Evolutionary conservation across 2,888 invertebrate genomes (phyloP).

Genomic region (Acronicta alni): DNA sequence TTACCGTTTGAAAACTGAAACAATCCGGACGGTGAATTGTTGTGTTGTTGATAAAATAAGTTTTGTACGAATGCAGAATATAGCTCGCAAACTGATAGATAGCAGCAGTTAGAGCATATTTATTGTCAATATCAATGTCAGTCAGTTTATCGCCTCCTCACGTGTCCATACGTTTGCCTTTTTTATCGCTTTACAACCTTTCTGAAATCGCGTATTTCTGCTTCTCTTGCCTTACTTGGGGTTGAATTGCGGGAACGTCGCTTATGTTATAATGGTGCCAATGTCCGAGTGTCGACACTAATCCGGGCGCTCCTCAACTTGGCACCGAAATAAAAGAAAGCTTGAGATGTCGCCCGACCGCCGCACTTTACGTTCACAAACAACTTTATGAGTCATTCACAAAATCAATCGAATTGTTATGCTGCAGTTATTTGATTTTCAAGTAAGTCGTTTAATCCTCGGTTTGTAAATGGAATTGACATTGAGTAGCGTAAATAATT

Average conservation of each 20-base stretch:
- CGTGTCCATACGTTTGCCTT: conserved; percentile 46
- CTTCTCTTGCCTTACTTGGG: conserved; percentile 51
- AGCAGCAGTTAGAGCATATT: conserved; percentile 30
- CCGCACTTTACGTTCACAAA: conserved; percentile 49
- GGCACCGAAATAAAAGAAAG: conserved; percentile 79
- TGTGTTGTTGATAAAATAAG: conserved; percentile 26
- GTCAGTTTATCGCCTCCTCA: conserved; percentile 52
- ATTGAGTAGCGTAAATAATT: conserved; percentile 30
- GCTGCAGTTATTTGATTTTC: conserved; percentile 22
- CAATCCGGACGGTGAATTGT: conserved; percentile 47
- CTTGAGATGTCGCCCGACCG: conserved; percentile 66
- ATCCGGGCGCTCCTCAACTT: conserved; percentile 68
- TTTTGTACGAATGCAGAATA: conserved; percentile 31
- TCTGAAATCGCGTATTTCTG: conserved; percentile 56
- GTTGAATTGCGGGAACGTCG: conserved; percentile 63
- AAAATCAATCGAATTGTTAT: conserved; percentile 53
- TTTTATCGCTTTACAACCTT: conserved; percentile 53
- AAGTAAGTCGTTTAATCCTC: conserved; percentile 13
- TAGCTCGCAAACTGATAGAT: conserved; percentile 5
- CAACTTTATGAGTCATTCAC: conserved; percentile 58
- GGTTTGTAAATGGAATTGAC: conserved; percentile 22
- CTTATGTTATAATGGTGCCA: conserved; percentile 65
- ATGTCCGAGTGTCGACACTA: conserved; percentile 65
- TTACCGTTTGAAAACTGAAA: conserved; percentile 57
- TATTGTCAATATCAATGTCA: conserved; percentile 42